These are phyloP conservation scores for Danio choprae DNA, from an alignment of 2,797 vertebrate species.

Conservation along the genomic window DNA sequence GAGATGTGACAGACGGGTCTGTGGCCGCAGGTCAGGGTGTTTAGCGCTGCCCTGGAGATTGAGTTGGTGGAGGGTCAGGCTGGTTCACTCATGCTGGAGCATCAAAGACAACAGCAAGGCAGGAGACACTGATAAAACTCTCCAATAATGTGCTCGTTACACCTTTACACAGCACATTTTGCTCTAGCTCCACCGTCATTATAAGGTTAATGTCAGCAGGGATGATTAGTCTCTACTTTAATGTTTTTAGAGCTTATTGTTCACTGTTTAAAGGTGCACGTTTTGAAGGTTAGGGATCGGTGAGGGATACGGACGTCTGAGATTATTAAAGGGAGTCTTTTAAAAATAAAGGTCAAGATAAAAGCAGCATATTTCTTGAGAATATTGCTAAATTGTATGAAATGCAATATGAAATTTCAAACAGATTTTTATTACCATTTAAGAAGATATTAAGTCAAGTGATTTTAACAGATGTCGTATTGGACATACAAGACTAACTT, in stretches of 20 bases:
- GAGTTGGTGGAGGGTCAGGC: constrained; percentile 20
- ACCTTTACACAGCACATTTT: constrained; percentile 6
- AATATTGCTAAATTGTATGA: too few relatives aligned
- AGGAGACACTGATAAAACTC: neutral
- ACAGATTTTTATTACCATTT: too few relatives aligned
- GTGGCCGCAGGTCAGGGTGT: constrained; percentile 48
- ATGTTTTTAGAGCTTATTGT: neutral
- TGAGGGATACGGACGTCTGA: neutral
- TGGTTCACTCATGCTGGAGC: constrained; percentile 5
- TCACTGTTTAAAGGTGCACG: neutral
- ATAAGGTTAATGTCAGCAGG: neutral
- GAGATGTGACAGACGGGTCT: constrained; percentile 31
- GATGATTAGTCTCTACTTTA: constrained; percentile 19
- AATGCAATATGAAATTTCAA: too few relatives aligned
- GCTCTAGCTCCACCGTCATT: constrained; percentile 5
- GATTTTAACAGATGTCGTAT: too few relatives aligned
- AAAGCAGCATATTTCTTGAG: too few relatives aligned
- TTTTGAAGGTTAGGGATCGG: neutral
- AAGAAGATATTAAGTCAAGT: too few relatives aligned
- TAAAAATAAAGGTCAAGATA: neutral
- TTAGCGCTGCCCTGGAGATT: constrained; percentile 46
- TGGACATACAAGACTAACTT: too few relatives aligned
- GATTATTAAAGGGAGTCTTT: neutral
- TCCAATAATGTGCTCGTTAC: neutral
- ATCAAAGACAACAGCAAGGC: constrained; percentile 29